phyloP scores from a whole-genome alignment of 2,797 vertebrate genomes.

The Mormyrus proboscirostris region DNA sequence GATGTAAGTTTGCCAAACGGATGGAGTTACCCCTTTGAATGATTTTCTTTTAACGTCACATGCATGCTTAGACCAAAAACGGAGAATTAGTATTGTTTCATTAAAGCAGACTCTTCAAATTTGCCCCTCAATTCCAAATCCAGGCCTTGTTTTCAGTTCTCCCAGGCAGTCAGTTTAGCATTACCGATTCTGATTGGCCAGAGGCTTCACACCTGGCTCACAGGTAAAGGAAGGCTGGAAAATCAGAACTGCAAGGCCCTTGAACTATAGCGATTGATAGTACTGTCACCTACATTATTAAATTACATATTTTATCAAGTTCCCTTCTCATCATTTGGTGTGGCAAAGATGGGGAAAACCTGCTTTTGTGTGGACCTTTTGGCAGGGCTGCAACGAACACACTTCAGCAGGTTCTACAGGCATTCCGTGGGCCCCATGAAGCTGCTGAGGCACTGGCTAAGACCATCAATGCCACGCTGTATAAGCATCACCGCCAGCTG shows the following conservation, averaged over 20 bases:
- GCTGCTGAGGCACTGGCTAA: constrained; percentile 44
- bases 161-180: neutral
- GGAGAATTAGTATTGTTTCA: neutral
- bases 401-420: constrained; percentile 53
- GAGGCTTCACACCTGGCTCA: neutral
- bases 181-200: neutral
- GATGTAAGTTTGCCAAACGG: constrained; percentile 52
- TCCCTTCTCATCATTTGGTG: neutral
- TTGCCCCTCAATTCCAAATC: neutral
- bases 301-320: neutral
- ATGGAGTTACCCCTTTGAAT: neutral
- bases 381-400: constrained; percentile 58
- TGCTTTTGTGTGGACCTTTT: neutral
- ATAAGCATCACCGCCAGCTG: constrained; percentile 40
- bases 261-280: neutral
- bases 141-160: neutral
- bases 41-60: neutral
- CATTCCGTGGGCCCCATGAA: constrained; percentile 52
- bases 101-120: neutral
- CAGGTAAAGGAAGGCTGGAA: neutral
- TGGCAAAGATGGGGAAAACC: neutral
- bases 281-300: neutral
- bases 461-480: constrained; percentile 42
- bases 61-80: neutral
- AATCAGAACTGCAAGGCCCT: neutral